Conservation (phyloP, 2,113 vertebrate genomes). For the Gymnobelideus leadbeateri region DNA sequence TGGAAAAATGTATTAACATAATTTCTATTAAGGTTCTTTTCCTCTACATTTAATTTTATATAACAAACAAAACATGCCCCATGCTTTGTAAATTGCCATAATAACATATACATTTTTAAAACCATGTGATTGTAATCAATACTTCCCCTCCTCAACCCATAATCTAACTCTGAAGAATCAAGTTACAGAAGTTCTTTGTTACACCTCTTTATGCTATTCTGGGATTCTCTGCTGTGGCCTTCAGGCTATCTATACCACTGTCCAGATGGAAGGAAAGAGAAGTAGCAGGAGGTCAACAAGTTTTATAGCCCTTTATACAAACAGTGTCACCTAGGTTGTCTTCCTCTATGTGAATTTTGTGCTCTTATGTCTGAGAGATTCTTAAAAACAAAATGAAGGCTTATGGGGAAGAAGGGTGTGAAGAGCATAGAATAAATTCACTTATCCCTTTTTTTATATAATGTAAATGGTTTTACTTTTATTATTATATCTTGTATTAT, state of each 20-base stretch:
- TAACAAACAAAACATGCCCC: not conserved
- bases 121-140: not conserved
- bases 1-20: constrained; percentile 13
- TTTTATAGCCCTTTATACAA: not conserved
- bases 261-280: not conserved
- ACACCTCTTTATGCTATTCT: not conserved
- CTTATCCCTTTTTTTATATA: not conserved
- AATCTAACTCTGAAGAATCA: not conserved
- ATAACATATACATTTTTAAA: not conserved
- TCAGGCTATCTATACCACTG: not conserved
- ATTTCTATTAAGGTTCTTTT: constrained; percentile 51
- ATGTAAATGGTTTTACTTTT: not conserved
- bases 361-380: not conserved
- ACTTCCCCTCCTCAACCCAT: not conserved
- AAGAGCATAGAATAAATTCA: not conserved
- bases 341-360: not conserved
- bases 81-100: not conserved
- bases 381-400: not conserved
- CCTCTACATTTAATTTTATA: not conserved
- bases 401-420: not conserved
- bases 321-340: not conserved
- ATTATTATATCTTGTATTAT: not conserved
- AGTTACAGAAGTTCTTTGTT: not conserved
- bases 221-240: not conserved
- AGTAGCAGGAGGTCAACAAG: not conserved